Conservation (phyloP, 2,888 invertebrate species). For the Lamproptera curius region DNA sequence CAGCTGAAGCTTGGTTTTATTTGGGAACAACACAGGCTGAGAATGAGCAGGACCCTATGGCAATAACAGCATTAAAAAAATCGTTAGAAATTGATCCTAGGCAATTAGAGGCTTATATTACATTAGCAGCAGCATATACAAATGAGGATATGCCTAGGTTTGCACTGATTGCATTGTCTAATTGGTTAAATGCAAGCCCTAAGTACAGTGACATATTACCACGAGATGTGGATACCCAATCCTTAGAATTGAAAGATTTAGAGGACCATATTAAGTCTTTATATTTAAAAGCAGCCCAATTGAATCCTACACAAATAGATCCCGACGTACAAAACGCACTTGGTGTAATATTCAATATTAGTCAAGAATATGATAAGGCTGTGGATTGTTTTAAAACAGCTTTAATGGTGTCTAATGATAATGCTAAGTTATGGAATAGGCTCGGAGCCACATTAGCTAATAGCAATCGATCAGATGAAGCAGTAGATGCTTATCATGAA, state of each 20-base stretch:
- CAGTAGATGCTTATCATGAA: conserved; percentile 95
- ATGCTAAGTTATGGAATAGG: conserved; percentile 97
- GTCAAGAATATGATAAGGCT: conserved; percentile 96
- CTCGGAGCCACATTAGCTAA: conserved; percentile 98
- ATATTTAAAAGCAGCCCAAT: conserved; percentile 88
- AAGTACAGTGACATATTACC: conserved; percentile 87
- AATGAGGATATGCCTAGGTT: conserved; percentile 96
- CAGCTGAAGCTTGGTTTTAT: conserved; percentile 90
- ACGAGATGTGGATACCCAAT: conserved; percentile 62
- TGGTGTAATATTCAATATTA: conserved; percentile 96
- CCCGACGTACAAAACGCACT: conserved; percentile 95
- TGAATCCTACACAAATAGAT: conserved; percentile 86
- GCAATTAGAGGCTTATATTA: conserved; percentile 91
- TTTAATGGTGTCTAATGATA: conserved; percentile 86
- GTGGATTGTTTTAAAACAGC: conserved; percentile 97
- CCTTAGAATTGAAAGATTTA: conserved; percentile 64
- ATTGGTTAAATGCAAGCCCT: conserved; percentile 88
- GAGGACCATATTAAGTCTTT: conserved; percentile 83
- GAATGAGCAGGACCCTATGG: conserved; percentile 97
- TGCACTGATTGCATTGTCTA: conserved; percentile 89
- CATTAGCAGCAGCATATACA: conserved; percentile 95
- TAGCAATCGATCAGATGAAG: conserved; percentile 95
- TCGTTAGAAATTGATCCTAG: conserved; percentile 88
- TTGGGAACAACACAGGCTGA: conserved; percentile 96
- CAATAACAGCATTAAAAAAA: conserved; percentile 93